Percentiles rank a stretch among this genome's conserved stretches.
These are phyloP conservation scores for Plumapathes pennacea DNA, from an alignment of 92 coral and sea anemone genomes.

Conservation along the genomic window DNA sequence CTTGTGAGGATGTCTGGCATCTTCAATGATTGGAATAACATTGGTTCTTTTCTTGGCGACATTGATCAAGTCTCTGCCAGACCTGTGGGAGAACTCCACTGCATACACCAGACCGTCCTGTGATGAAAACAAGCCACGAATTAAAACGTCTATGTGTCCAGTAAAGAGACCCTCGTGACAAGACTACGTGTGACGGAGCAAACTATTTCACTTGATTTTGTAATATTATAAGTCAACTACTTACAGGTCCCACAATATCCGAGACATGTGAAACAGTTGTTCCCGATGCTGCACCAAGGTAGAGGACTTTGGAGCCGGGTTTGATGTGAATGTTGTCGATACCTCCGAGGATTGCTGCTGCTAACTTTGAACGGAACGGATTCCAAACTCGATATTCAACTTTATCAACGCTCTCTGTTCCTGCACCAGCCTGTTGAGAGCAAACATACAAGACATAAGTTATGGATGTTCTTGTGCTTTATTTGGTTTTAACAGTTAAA, in stretches of 20 bases:
- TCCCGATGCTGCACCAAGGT: slow-evolving; percentile 99
- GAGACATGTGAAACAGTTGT: slow-evolving; percentile 99
- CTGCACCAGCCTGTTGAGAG: slow-evolving; percentile 68
- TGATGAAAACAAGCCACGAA: background rate
- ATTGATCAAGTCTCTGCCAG: slow-evolving; percentile 96
- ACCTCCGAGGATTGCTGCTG: slow-evolving; percentile 99
- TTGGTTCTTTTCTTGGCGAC: slow-evolving; percentile 99
- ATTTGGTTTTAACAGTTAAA: too few relatives aligned
- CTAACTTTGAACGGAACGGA: slow-evolving; percentile 97
- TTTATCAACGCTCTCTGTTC: too few relatives aligned
- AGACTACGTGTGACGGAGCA: slow-evolving; percentile 1
- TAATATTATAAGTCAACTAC: slow-evolving; percentile 3
- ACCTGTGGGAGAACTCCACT: slow-evolving; percentile 99
- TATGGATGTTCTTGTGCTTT: too few relatives aligned
- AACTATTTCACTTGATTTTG: slow-evolving; percentile 2
- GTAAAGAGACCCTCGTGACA: background rate
- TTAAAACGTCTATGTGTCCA: too few relatives aligned
- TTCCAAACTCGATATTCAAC: slow-evolving; percentile 99
- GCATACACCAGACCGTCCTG: slow-evolving; percentile 99
- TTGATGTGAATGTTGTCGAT: slow-evolving; percentile 91
- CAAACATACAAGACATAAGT: background rate
- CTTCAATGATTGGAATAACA: slow-evolving; percentile 98
- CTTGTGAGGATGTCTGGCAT: slow-evolving; percentile 99
- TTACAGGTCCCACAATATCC: slow-evolving; percentile 96
- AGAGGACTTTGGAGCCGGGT: slow-evolving; percentile 95